These are phyloP conservation scores for Cordylochernes scorpioides DNA, from an alignment of 2,888 invertebrate species.

Conservation along the genomic window DNA sequence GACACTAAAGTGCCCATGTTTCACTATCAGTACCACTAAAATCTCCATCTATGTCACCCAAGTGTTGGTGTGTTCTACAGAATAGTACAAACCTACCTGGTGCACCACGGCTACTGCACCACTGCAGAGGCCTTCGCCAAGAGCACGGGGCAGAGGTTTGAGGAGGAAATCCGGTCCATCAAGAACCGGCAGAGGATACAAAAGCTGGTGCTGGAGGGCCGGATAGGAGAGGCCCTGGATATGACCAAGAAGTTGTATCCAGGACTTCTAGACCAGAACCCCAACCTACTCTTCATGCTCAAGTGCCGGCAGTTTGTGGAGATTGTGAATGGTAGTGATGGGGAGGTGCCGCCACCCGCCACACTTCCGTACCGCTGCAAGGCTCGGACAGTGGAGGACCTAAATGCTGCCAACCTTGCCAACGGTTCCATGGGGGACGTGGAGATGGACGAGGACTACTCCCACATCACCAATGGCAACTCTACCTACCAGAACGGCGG, in stretches of 20 bases:
- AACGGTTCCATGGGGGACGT: too few relatives aligned
- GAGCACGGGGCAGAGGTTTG: constrained; percentile 61
- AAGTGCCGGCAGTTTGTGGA: constrained; percentile 96
- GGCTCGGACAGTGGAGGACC: too few relatives aligned
- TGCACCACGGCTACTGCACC: constrained; percentile 89
- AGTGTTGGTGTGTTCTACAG: too few relatives aligned
- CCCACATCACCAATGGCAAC: too few relatives aligned
- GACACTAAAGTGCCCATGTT: too few relatives aligned
- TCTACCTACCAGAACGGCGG: too few relatives aligned
- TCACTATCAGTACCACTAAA: too few relatives aligned
- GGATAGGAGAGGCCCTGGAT: constrained; percentile 85
- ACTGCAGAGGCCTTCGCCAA: constrained; percentile 79
- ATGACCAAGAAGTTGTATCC: constrained; percentile 67
- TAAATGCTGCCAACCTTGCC: too few relatives aligned
- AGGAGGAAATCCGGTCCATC: constrained; percentile 74
- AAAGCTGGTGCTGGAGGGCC: constrained; percentile 63
- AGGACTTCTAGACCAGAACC: constrained; percentile 65
- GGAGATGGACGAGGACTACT: too few relatives aligned
- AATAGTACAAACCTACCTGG: constrained; percentile 86
- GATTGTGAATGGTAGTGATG: constrained; percentile 66
- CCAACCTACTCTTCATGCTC: constrained; percentile 71
- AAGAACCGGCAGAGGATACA: constrained; percentile 90
- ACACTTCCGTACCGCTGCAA: too few relatives aligned
- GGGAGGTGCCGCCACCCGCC: constrained; percentile 38
- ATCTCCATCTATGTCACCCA: too few relatives aligned